Conservation (phyloP, 2,113 vertebrate genomes). For the Ovis canadensis region DNA sequence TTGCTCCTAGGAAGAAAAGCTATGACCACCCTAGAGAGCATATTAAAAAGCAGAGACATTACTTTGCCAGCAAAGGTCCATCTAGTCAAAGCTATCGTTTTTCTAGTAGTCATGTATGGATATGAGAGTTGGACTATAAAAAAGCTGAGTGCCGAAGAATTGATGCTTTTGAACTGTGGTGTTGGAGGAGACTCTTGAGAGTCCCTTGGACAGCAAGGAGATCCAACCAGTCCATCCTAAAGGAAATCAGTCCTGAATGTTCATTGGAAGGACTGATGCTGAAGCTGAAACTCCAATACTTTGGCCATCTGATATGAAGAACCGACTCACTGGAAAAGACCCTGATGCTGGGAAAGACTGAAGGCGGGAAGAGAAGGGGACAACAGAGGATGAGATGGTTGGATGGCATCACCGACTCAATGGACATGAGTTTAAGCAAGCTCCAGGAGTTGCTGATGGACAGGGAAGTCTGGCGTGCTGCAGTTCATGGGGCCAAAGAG, state of each 20-base stretch:
- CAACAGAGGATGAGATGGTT: neutral
- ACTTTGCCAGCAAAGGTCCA: neutral
- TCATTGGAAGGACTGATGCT: neutral
- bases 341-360: neutral
- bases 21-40: neutral
- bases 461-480: neutral
- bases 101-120: neutral
- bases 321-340: neutral
- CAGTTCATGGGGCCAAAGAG: neutral
- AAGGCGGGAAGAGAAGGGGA: neutral
- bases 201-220: neutral
- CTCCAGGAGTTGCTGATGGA: neutral
- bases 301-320: neutral
- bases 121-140: neutral
- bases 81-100: neutral
- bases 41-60: neutral
- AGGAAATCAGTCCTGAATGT: neutral
- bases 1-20: neutral
- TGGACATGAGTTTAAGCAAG: neutral
- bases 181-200: neutral
- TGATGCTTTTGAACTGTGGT: neutral
- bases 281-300: neutral
- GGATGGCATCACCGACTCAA: neutral
- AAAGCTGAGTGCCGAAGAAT: fast-evolving
- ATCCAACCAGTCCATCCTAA: neutral